Evolutionary conservation across 2,113 vertebrate genomes (phyloP).

Genomic region (Lanius ludovicianus): DNA sequence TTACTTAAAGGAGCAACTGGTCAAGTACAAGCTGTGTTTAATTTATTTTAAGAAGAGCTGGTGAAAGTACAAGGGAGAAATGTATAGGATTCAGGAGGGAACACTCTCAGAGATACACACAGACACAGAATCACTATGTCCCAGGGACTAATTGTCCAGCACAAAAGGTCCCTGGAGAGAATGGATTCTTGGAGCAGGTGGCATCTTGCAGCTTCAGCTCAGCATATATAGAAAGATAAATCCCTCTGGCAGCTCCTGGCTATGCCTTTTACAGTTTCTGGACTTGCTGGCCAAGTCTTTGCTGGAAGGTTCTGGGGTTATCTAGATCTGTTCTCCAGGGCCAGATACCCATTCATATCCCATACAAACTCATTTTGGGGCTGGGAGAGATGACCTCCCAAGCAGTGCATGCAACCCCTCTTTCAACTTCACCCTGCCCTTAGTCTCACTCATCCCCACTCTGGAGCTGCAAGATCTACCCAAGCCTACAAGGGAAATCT

Average conservation of each 20-base stretch:
- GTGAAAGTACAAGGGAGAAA: background rate
- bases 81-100: background rate
- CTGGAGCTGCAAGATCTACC: background rate
- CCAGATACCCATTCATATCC: background rate
- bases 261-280: background rate
- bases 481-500: accelerated
- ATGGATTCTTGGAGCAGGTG: background rate
- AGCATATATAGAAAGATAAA: background rate
- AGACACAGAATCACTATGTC: background rate
- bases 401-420: background rate
- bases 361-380: background rate
- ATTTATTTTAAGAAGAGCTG: background rate
- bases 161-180: background rate
- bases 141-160: background rate
- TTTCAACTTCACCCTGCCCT: background rate
- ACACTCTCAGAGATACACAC: background rate
- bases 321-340: background rate
- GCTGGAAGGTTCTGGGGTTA: background rate
- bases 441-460: background rate
- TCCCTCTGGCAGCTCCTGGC: background rate
- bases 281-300: background rate
- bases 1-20: background rate
- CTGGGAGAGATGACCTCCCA: accelerated
- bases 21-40: background rate
- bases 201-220: background rate